Conservation (phyloP, 2,888 invertebrate species). For the Nymphalis urticae region DNA sequence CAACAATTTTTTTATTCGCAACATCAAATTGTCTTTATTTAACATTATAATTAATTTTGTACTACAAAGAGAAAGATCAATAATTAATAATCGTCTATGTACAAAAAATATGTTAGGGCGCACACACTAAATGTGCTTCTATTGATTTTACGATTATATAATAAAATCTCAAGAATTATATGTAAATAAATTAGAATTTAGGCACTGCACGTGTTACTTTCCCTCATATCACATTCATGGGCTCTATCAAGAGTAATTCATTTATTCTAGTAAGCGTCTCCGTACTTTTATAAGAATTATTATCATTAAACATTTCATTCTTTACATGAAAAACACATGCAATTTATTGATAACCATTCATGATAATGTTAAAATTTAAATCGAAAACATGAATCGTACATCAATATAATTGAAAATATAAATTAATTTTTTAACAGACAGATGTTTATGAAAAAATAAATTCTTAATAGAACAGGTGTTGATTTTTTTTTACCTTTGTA, state of each 20-base stretch:
- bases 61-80: slow-evolving; percentile 74
- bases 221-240: slow-evolving; percentile 77
- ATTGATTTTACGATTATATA: slow-evolving; percentile 39
- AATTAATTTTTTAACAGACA: not conserved
- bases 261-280: slow-evolving; percentile 79
- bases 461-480: not conserved
- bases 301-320: slow-evolving; percentile 57
- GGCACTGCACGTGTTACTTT: slow-evolving; percentile 76
- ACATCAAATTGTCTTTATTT: slow-evolving; percentile 81
- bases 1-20: slow-evolving; percentile 40
- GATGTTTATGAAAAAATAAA: no score
- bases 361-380: slow-evolving; percentile 10
- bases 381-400: not conserved
- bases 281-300: slow-evolving; percentile 71
- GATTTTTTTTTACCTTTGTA: not conserved
- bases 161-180: slow-evolving; percentile 47
- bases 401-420: not conserved
- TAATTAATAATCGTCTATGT: slow-evolving; percentile 57
- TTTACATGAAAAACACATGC: slow-evolving; percentile 37
- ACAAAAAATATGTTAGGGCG: slow-evolving; percentile 64
- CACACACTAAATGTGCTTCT: slow-evolving; percentile 47
- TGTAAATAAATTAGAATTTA: slow-evolving; percentile 73
- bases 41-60: slow-evolving; percentile 75
- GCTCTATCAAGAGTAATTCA: slow-evolving; percentile 56
- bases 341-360: slow-evolving; percentile 26